Evolutionary conservation across 2,888 invertebrate species (phyloP), one percentile per base, ranked within the genome.

Genomic region (Xylocampa areola): DNA sequence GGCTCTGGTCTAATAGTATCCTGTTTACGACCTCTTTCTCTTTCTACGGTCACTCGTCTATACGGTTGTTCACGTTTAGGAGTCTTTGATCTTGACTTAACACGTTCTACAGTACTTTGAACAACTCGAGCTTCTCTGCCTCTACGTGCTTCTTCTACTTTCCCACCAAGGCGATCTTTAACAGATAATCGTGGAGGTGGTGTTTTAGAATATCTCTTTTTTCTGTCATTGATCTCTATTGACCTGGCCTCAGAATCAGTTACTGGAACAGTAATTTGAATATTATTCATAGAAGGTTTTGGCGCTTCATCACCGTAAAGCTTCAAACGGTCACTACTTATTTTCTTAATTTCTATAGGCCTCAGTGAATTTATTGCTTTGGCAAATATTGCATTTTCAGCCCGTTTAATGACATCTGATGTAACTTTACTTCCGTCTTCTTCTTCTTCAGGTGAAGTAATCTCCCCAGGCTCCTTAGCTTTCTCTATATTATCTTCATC

Each of bases 301-400:
- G 94, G 57, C 55, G 68, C 72, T 54, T 91, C 95, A 61, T 95
- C 95, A 3, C 95, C 92, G 80, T 96, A 96, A 21, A 96, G 83
- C 81, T 96, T 96, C 10, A 95, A 94, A n/a, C 96, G 94, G 72
- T 96, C 96, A 54, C 94, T 94, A 67, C 96, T 96, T 44, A 96
- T 96, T 84, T 96, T 96, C 80, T 96, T 96, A 43, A 96, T 96
- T 90, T 97, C 97, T 45, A 96, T 96, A 0, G 97, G 96, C 54
- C 96, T 94, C 37, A 97, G 96, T 0, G 97, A 97, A 79, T 96
- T 97, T 35, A 97, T 97, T 0, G 97, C 97, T 87, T 98, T 97
- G 33, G 98, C 97, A 85, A 98, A 97, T 74, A 98, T 97, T 0
- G 97, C 98, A 85, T 98, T 98, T 91, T 98, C 98, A 1, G 98